Evolutionary conservation across 2,888 invertebrate species (phyloP).

Genomic region (Lamproptera curius): DNA sequence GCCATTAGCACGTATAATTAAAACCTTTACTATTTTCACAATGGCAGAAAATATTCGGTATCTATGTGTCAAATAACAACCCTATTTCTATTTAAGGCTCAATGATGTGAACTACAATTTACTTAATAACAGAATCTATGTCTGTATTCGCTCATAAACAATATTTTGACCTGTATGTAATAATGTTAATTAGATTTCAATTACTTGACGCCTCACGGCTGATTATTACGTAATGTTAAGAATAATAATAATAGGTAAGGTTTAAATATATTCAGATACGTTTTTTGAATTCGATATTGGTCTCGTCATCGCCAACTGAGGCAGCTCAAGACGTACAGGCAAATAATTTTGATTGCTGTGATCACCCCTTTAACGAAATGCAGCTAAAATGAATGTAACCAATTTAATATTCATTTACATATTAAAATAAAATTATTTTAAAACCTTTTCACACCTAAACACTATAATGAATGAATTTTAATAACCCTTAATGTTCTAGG

Average conservation of each 20-base stretch:
- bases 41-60: not conserved
- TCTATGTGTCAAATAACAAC: not conserved
- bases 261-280: constrained; percentile 5
- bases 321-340: constrained; percentile 17
- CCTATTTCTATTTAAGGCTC: not conserved
- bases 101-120: not conserved
- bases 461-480: no score
- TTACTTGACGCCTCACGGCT: not conserved
- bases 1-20: no score
- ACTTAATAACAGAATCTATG: not conserved
- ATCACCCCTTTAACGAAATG: not conserved
- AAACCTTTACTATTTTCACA: not conserved
- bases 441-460: no score
- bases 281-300: constrained; percentile 4
- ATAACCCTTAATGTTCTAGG: no score
- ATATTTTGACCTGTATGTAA: not conserved
- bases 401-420: no score
- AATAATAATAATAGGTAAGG: not conserved
- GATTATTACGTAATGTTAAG: not conserved
- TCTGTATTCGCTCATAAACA: not conserved
- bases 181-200: constrained; percentile 3
- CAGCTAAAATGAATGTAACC: no score
- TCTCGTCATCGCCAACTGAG: not conserved
- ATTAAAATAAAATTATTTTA: no score
- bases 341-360: constrained; percentile 5